These are phyloP conservation scores for Malurus splendens DNA, from an alignment of 2,797 vertebrate genomes.

Conservation along the genomic window DNA sequence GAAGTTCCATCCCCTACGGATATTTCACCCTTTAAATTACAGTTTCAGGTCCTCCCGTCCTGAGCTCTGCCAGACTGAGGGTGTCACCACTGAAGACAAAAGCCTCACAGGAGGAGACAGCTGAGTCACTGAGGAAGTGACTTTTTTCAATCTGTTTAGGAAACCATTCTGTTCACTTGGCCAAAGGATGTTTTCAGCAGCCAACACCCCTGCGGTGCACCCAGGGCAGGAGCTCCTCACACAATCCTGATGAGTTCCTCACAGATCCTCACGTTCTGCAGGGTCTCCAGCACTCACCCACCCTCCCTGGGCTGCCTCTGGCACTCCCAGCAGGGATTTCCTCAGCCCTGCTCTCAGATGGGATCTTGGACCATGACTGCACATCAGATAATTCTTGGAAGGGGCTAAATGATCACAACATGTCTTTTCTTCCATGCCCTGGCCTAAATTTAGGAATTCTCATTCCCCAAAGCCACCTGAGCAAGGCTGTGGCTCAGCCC, in stretches of 20 bases:
- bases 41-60: background rate
- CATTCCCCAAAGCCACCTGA: background rate
- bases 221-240: background rate
- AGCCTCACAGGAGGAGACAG: constrained; percentile 5
- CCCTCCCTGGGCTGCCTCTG: background rate
- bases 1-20: background rate
- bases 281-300: background rate
- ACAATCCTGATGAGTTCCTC: background rate
- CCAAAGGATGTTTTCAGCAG: background rate
- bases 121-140: constrained; percentile 53
- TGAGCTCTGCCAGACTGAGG: background rate
- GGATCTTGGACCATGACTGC: background rate
- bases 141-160: background rate
- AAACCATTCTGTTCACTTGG: background rate
- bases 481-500: background rate
- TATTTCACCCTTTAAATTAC: background rate
- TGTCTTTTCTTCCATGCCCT: background rate
- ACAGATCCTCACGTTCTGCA: background rate
- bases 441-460: background rate
- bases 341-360: background rate
- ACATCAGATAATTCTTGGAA: background rate
- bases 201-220: background rate
- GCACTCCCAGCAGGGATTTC: background rate
- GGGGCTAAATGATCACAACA: rapidly evolving
- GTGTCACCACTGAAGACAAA: constrained; percentile 4